Conservation (phyloP, 2,113 vertebrate species). For the Callocephalon fimbriatum region DNA sequence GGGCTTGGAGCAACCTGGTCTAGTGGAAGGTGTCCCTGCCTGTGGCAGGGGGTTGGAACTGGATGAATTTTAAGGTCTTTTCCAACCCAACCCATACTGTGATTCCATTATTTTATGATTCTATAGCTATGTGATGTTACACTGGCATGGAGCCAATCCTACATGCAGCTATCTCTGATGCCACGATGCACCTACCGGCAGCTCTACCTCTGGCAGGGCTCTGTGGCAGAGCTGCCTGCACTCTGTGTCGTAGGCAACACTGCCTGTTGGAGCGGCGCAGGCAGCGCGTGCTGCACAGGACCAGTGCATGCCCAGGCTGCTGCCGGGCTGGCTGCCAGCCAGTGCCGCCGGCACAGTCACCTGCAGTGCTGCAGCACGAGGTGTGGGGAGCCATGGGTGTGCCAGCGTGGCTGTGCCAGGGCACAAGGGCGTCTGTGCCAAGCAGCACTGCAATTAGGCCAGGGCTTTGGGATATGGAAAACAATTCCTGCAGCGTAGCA, state of each 20-base stretch:
- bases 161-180: rapidly evolving
- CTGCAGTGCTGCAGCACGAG: neutral
- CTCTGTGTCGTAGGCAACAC: neutral
- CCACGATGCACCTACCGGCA: rapidly evolving
- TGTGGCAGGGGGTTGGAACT: neutral
- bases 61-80: neutral
- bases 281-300: neutral
- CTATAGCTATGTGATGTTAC: neutral
- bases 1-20: neutral
- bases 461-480: neutral
- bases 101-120: neutral
- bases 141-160: neutral
- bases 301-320: neutral
- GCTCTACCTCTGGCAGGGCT: neutral
- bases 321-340: neutral
- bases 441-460: neutral
- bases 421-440: neutral
- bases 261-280: neutral
- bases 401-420: neutral
- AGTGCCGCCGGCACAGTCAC: neutral
- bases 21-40: neutral
- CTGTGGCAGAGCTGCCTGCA: neutral
- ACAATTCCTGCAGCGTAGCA: neutral
- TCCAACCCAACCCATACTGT: neutral
- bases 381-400: neutral